Evolutionary conservation across 2,113 vertebrate genomes (phyloP).

Genomic region (Vidua macroura): DNA sequence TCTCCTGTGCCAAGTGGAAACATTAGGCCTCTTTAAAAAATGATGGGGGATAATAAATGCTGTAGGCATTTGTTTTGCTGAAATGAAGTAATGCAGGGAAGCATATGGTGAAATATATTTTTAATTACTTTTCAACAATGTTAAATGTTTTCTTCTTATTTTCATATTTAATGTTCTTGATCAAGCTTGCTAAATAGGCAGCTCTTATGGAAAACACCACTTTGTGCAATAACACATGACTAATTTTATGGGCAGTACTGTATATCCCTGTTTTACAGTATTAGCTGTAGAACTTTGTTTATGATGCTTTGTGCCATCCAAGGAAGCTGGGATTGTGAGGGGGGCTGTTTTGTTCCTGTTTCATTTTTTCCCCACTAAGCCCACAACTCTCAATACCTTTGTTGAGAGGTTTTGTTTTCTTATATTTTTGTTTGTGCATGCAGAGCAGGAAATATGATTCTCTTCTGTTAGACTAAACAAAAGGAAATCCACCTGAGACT

Average conservation of each 20-base stretch:
- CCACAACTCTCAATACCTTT: not conserved
- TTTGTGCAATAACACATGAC: slow-evolving; percentile 68
- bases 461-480: slow-evolving; percentile 41
- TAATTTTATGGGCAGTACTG: slow-evolving; percentile 70
- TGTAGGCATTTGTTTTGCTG: slow-evolving; percentile 74
- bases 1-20: slow-evolving; percentile 65
- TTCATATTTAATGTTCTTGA: slow-evolving; percentile 77
- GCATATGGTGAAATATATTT: slow-evolving; percentile 81
- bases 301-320: slow-evolving; percentile 20
- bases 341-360: not conserved
- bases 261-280: not conserved
- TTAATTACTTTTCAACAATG: slow-evolving; percentile 81
- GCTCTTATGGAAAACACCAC: slow-evolving; percentile 54
- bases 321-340: not conserved
- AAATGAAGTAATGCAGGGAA: slow-evolving; percentile 67
- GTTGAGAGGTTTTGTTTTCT: not conserved
- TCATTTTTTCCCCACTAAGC: not conserved
- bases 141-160: slow-evolving; percentile 74
- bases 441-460: slow-evolving; percentile 43
- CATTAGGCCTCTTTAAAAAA: slow-evolving; percentile 75
- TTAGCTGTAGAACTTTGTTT: slow-evolving; percentile 55
- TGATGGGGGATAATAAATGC: slow-evolving; percentile 73
- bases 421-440: slow-evolving; percentile 15
- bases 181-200: slow-evolving; percentile 60
- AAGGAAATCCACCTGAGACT: slow-evolving; percentile 39